phyloP scores from a whole-genome alignment of 2,888 invertebrate species.

The Phaedon cochleariae region DNA sequence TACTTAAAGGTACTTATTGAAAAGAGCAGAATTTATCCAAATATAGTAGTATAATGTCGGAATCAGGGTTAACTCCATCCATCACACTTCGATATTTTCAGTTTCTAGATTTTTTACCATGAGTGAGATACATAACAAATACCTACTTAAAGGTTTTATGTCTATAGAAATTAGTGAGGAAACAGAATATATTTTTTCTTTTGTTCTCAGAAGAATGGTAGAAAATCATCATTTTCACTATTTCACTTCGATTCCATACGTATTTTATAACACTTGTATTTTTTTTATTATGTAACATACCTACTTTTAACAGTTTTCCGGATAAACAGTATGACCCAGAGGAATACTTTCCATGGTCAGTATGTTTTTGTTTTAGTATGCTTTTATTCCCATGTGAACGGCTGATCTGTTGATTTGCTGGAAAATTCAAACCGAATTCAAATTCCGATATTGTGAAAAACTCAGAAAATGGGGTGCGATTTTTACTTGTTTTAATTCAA shows the following conservation, averaged over 20 bases:
- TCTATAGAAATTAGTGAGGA: too few species aligned
- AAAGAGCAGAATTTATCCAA: too few species aligned
- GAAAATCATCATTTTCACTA: neutral
- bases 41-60: neutral
- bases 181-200: too few species aligned
- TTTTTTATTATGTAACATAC: slow-evolving; percentile 28
- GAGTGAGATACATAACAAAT: too few species aligned
- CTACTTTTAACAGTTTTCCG: slow-evolving; percentile 72
- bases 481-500: too few species aligned
- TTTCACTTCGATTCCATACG: slow-evolving; percentile 10
- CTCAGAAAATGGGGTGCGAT: too few species aligned
- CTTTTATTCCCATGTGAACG: neutral
- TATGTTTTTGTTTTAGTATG: slow-evolving; percentile 58
- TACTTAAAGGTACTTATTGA: too few species aligned
- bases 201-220: neutral
- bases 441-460: neutral
- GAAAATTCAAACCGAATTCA: too few species aligned
- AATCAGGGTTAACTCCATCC: neutral
- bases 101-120: neutral
- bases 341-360: slow-evolving; percentile 85
- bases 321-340: slow-evolving; percentile 78
- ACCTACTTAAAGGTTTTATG: too few species aligned
- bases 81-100: neutral
- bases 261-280: slow-evolving; percentile 18
- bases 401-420: neutral